These are phyloP conservation scores for Remorina albescens DNA, from an alignment of 2,797 vertebrate species.

Conservation along the genomic window DNA sequence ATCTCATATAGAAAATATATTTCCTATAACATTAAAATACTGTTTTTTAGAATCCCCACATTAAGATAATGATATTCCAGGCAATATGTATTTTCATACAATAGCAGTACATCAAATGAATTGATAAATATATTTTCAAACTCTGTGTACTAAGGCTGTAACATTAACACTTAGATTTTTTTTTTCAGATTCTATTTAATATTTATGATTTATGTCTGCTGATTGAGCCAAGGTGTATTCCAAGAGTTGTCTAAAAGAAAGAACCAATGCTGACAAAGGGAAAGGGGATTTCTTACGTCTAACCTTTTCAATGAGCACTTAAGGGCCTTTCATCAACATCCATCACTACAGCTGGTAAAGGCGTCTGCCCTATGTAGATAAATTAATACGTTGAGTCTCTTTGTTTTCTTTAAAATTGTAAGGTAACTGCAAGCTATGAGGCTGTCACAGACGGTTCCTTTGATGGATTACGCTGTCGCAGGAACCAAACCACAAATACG, in stretches of 20 bases:
- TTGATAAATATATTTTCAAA: neutral
- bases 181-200: slow-evolving; percentile 9
- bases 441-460: slow-evolving; percentile 60
- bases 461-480: slow-evolving; percentile 69
- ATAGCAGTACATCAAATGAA: too few relatives aligned
- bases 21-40: too few relatives aligned
- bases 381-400: slow-evolving; percentile 11
- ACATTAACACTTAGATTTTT: too few relatives aligned
- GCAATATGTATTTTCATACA: neutral
- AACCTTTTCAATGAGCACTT: slow-evolving; percentile 32
- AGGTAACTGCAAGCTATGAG: slow-evolving; percentile 47
- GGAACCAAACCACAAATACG: slow-evolving; percentile 63
- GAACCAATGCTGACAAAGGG: slow-evolving; percentile 16
- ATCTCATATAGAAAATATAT: too few relatives aligned
- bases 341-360: slow-evolving; percentile 13
- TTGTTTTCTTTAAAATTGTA: slow-evolving; percentile 39
- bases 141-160: neutral
- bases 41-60: neutral
- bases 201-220: neutral
- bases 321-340: slow-evolving; percentile 24
- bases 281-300: slow-evolving; percentile 23
- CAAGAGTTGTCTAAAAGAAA: slow-evolving; percentile 8
- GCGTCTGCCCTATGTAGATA: slow-evolving; percentile 24
- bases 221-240: slow-evolving; percentile 11
- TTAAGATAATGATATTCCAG: too few relatives aligned